Conservation (phyloP, 2,888 invertebrate species). For the Acanthoscelides obtectus region DNA sequence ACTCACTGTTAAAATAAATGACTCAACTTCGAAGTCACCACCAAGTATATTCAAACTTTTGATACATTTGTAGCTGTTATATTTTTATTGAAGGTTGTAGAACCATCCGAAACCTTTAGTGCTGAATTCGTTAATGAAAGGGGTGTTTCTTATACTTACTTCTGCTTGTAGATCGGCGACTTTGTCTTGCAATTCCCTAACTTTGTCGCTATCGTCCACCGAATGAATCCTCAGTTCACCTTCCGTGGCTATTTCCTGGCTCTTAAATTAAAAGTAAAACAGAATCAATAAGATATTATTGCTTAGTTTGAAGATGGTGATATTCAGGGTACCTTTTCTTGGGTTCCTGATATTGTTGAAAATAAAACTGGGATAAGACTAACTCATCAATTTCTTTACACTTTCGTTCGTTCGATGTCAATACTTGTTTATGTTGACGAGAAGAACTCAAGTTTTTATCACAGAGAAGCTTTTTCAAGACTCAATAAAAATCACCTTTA, state of each 20-base stretch:
- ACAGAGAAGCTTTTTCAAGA: too few relatives aligned
- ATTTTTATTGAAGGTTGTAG: neutral
- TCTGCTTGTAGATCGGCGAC: constrained; percentile 91
- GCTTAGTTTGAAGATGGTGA: too few relatives aligned
- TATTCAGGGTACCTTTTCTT: too few relatives aligned
- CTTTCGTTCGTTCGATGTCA: too few relatives aligned
- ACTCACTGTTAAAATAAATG: too few relatives aligned
- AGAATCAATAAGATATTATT: too few relatives aligned
- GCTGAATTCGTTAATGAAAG: neutral
- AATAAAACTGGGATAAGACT: too few relatives aligned
- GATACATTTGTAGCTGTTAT: neutral
- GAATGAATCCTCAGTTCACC: constrained; percentile 81
- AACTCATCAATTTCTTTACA: too few relatives aligned
- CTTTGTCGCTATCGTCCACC: constrained; percentile 78
- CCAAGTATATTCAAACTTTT: too few relatives aligned
- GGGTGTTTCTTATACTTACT: constrained; percentile 54
- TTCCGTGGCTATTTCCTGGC: constrained; percentile 91
- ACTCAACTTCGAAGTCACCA: neutral
- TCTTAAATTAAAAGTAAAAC: constrained; percentile 54
- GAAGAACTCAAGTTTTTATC: too few relatives aligned
- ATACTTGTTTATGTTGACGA: too few relatives aligned
- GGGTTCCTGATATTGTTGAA: too few relatives aligned
- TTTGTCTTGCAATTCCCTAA: constrained; percentile 86
- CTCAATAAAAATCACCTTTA: constrained; percentile 61
- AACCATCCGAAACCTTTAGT: neutral